A percentile compares a stretch with the other conserved stretches of the same genome.
phyloP scores from a whole-genome alignment of 2,888 invertebrate species.

The Lycocerus yunnanus region DNA sequence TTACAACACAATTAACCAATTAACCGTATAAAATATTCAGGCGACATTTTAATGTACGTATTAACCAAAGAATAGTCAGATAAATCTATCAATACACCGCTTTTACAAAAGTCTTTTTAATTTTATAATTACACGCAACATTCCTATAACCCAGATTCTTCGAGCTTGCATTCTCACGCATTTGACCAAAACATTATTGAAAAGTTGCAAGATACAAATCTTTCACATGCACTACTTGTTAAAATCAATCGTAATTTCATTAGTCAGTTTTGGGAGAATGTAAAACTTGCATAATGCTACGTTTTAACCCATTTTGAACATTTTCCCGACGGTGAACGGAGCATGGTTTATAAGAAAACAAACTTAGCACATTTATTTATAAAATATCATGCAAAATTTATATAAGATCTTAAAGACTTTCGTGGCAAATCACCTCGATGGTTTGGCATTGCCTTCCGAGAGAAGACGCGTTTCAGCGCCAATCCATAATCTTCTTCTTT shows the following conservation, averaged over 20 bases:
- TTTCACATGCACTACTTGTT: not conserved
- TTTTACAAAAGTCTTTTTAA: not conserved
- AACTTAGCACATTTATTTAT: too few relatives aligned
- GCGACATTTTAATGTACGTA: not conserved
- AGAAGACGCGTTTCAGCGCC: too few relatives aligned
- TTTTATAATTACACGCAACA: conserved; percentile 10
- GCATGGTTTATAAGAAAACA: too few relatives aligned
- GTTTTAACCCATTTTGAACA: not conserved
- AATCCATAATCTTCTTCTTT: too few relatives aligned
- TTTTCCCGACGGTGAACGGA: too few relatives aligned
- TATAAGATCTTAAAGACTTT: too few relatives aligned
- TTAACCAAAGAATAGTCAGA: not conserved
- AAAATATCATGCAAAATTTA: too few relatives aligned
- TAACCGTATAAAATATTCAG: not conserved
- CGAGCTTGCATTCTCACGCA: conserved; percentile 21
- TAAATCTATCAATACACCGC: conserved; percentile 1
- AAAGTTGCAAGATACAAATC: conserved; percentile 3
- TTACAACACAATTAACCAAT: not conserved
- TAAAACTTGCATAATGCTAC: not conserved
- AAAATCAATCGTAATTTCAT: not conserved
- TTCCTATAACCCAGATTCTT: conserved; percentile 19
- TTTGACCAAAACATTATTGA: conserved; percentile 21
- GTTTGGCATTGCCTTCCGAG: too few relatives aligned
- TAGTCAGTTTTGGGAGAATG: not conserved
- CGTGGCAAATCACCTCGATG: too few relatives aligned